Base-by-base conservation (phyloP, 2,888 invertebrate genomes). In the Cheilosia scutellata region DNA sequence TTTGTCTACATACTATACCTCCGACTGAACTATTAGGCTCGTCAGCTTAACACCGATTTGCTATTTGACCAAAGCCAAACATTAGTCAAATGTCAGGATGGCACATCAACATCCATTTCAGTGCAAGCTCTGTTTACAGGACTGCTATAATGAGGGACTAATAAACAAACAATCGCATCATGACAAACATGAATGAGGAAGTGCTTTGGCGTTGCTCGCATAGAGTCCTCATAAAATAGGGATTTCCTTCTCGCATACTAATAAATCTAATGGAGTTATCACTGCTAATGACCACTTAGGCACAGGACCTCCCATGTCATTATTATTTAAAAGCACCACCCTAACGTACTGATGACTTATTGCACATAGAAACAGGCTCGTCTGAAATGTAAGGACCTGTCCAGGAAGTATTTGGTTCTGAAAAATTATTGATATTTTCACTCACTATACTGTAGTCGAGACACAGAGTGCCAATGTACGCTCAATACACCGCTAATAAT, bases 261-360 rank as follows among this genome's bases (percentile, higher is more conserved):
- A 75, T 84, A 84, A 80, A 80, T 84, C 80, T 84, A 80, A 80
- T 84, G 49, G 76, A 84, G 71, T 84, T 84, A 84, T 84, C 42
- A 53, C 71, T 84, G 75, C 80, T 84, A 84, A 84, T 84, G 84
- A 80, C 80, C 75, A 80, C 75, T 80, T 84, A 76, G 75, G 70
- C 49, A 71, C 65, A 75, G 51, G 60, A 60, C 71, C 63, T 60
- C 71, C 75, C 40, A 27, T 44, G 75, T 75, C 65, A 75, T 84
- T 70, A 71, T 25, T 80, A 71, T 80, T 79, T 84, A 65, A 80
- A 75, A 65, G 75, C 68, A 79, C 53, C 53, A 53, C 57, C 62
- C 62, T 53, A 60, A 68, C 42, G 44, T 33, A 57, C 65, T 44
- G 55, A 74, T 74, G 74, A 83, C 31, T 49, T 68, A 74, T 68